phyloP scores from a whole-genome alignment of 30 jellyfish, hydroid and myxozoan genomes.

The Turritopsis rubra region DNA sequence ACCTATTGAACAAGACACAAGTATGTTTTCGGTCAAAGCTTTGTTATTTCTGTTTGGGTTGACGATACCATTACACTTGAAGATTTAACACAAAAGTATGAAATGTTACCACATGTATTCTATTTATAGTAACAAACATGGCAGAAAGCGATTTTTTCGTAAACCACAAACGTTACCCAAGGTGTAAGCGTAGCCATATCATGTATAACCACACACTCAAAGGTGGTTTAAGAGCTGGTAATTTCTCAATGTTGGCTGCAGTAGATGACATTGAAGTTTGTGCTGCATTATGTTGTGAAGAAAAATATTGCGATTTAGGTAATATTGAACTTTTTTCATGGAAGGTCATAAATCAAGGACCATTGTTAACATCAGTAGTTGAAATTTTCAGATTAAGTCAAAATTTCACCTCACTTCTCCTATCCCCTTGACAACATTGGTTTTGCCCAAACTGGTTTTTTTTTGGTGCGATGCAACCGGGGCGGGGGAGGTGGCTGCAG shows the following conservation, averaged over 20 bases:
- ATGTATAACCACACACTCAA: constrained; percentile 94
- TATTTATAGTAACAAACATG: constrained; percentile 82
- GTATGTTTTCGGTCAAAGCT: constrained; percentile 34
- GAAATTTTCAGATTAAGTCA: too few species aligned
- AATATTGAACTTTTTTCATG: not conserved
- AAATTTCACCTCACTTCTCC: too few species aligned
- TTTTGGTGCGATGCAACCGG: too few species aligned
- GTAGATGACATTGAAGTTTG: constrained; percentile 97
- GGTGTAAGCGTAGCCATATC: constrained; percentile 91
- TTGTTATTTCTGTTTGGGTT: not conserved
- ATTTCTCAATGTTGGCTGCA: constrained; percentile 93
- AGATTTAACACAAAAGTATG: too few species aligned
- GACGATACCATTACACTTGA: not conserved
- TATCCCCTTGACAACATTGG: too few species aligned
- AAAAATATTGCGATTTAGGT: constrained; percentile 84
- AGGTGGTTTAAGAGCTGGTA: constrained; percentile 97
- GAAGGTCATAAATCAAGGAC: too few species aligned
- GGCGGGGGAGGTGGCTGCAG: too few species aligned
- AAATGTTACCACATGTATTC: too few species aligned
- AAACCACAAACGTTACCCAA: constrained; percentile 79
- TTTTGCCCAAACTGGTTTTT: too few species aligned
- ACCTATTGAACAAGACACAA: constrained; percentile 92
- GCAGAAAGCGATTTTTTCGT: constrained; percentile 97
- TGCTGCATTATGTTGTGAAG: constrained; percentile 97
- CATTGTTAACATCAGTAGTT: too few species aligned